phyloP scores from a whole-genome alignment of 1,140 invertebrate species.

The Bombus cullumanus region DNA sequence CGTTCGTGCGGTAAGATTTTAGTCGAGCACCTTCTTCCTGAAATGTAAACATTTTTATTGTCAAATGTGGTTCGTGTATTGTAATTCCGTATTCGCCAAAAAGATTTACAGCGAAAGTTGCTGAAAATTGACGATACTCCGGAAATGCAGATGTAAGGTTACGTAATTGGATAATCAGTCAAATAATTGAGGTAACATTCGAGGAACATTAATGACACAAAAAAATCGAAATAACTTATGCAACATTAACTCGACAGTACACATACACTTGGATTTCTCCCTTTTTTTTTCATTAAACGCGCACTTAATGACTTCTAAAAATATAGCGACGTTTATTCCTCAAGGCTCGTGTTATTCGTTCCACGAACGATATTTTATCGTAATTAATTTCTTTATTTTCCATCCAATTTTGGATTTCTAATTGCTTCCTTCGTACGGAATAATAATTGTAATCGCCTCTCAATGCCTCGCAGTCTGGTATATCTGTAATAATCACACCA shows the following conservation, averaged over 20 bases:
- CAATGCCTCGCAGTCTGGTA: background rate
- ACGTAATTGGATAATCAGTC: conserved; percentile 4
- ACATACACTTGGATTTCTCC: background rate
- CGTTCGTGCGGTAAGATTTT: background rate
- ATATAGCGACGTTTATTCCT: background rate
- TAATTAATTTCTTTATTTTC: background rate
- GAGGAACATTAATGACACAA: background rate
- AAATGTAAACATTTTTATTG: too few relatives aligned
- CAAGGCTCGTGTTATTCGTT: background rate
- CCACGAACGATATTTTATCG: background rate
- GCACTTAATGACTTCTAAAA: background rate
- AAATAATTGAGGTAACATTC: background rate
- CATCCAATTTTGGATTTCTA: background rate
- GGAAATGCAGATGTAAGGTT: background rate
- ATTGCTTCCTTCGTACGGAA: background rate
- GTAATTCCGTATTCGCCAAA: background rate
- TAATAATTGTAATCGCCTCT: background rate
- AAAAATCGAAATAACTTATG: conserved; percentile 3
- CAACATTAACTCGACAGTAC: background rate
- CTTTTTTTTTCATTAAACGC: background rate
- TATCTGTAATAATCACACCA: background rate
- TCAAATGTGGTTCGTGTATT: too few relatives aligned
- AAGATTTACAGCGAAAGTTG: too few relatives aligned
- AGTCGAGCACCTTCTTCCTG: too few relatives aligned
- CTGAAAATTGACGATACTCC: background rate